phyloP scores from a whole-genome alignment of 2,888 invertebrate genomes.

The Spialia ferax region DNA sequence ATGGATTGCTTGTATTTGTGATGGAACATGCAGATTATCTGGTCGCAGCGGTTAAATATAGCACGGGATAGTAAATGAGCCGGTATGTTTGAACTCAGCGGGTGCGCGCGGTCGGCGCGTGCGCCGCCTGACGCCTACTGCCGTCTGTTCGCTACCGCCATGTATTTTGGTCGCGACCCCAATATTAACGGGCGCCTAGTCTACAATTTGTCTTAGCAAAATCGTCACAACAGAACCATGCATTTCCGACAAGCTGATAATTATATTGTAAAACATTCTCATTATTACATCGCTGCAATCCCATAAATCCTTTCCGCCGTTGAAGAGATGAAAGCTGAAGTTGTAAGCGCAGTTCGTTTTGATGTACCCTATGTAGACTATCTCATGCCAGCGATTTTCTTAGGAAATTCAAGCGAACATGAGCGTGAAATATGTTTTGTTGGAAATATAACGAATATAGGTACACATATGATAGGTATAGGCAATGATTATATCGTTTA shows the following conservation, averaged over 20 bases:
- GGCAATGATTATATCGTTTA: too few species aligned
- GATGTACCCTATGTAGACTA: neutral
- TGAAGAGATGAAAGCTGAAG: neutral
- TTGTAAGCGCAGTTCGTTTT: neutral
- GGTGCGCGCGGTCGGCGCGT: slow-evolving; percentile 75
- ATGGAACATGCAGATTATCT: slow-evolving; percentile 77
- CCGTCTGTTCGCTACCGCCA: slow-evolving; percentile 73
- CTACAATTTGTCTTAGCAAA: slow-evolving; percentile 81
- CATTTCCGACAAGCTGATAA: slow-evolving; percentile 72
- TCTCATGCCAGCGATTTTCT: too few species aligned
- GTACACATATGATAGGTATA: too few species aligned
- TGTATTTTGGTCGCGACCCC: slow-evolving; percentile 86
- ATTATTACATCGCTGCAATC: slow-evolving; percentile 8
- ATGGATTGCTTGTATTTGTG: slow-evolving; percentile 74
- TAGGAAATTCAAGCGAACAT: too few species aligned
- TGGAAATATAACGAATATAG: too few species aligned
- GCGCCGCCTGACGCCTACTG: slow-evolving; percentile 84
- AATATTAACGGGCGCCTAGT: slow-evolving; percentile 78
- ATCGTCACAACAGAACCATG: slow-evolving; percentile 77
- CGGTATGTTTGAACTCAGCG: slow-evolving; percentile 66
- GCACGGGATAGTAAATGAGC: slow-evolving; percentile 75
- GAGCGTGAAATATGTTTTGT: too few species aligned
- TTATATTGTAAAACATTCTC: slow-evolving; percentile 48
- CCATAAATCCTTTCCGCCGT: slow-evolving; percentile 15
- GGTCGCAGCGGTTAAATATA: slow-evolving; percentile 83